phyloP scores from a whole-genome alignment of 1,140 invertebrate species.

The Manduca sexta region DNA sequence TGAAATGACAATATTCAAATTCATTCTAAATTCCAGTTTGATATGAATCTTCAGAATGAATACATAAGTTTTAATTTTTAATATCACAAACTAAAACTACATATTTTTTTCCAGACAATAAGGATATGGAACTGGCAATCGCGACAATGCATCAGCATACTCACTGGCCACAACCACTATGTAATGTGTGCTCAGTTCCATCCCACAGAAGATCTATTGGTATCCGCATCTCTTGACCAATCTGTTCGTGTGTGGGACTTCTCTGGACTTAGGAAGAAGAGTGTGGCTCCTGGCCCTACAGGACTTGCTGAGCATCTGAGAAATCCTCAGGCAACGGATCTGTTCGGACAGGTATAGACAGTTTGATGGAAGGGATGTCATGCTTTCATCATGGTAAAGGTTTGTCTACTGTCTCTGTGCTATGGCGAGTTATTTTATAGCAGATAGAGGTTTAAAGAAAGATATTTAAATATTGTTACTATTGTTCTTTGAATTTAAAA shows the following conservation, averaged over 20 bases:
- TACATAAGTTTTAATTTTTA: too few species aligned
- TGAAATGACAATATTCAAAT: too few species aligned
- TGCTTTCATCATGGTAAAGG: conserved; percentile 2
- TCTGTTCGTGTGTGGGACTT: conserved; percentile 99
- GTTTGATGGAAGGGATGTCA: not conserved
- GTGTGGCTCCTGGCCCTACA: conserved; percentile 94
- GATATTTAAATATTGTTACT: too few species aligned
- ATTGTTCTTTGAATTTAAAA: too few species aligned
- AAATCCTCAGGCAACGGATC: conserved; percentile 91
- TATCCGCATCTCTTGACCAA: conserved; percentile 98
- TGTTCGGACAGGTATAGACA: conserved; percentile 84
- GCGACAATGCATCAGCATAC: conserved; percentile 95
- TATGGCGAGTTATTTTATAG: too few species aligned
- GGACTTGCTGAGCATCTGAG: conserved; percentile 92
- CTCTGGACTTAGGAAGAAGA: conserved; percentile 96
- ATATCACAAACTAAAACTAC: not conserved
- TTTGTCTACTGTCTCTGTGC: not conserved
- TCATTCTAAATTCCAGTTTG: too few species aligned
- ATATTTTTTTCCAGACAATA: conserved; percentile 79
- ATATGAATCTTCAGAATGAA: too few species aligned
- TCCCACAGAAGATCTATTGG: conserved; percentile 96
- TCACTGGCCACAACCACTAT: conserved; percentile 99
- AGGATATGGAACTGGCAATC: conserved; percentile 99
- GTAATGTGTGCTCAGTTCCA: conserved; percentile 99
- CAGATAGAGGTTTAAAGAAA: too few species aligned